phyloP scores from a whole-genome alignment of 2,888 invertebrate species.

The Phoronis australis region DNA sequence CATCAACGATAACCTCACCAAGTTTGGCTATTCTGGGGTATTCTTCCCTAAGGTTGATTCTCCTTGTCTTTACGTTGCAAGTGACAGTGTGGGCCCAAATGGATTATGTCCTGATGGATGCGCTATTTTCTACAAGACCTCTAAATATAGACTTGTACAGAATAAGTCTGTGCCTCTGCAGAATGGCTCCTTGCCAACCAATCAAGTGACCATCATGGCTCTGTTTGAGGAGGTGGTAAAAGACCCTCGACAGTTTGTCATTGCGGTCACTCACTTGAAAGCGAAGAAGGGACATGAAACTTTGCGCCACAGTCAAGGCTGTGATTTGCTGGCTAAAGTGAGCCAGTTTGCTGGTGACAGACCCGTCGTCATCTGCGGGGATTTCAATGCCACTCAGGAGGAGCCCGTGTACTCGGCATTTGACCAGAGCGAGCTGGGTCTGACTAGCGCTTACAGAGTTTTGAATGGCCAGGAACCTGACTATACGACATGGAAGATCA shows the following conservation, averaged over 20 bases:
- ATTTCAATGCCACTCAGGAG: conserved; percentile 70
- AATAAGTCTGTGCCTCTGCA: conserved; percentile 25
- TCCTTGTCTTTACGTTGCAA: conserved; percentile 66
- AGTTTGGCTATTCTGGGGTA: conserved; percentile 65
- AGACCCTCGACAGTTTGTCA: conserved; percentile 54
- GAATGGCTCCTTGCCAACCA: conserved; percentile 19
- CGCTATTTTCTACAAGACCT: conserved; percentile 66
- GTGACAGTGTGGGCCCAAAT: conserved; percentile 66
- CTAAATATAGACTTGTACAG: conserved; percentile 60
- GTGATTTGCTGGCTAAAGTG: conserved; percentile 25
- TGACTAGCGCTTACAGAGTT: conserved; percentile 47
- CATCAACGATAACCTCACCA: conserved; percentile 60
- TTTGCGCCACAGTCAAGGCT: conserved; percentile 32
- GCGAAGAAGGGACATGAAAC: conserved; percentile 60
- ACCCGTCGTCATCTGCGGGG: conserved; percentile 67
- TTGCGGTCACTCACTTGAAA: conserved; percentile 71
- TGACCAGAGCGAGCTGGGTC: conserved; percentile 22
- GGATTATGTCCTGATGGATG: conserved; percentile 71
- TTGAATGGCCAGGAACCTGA: conserved; percentile 59
- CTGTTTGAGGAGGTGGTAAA: conserved; percentile 45
- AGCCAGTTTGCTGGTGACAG: conserved; percentile 14
- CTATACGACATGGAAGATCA: conserved; percentile 71
- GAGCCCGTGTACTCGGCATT: conserved; percentile 67
- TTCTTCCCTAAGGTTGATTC: conserved; percentile 75
- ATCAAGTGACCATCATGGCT: conserved; percentile 60